Conservation (phyloP, 1,140 invertebrate genomes). For the Idris sp. region DNA sequence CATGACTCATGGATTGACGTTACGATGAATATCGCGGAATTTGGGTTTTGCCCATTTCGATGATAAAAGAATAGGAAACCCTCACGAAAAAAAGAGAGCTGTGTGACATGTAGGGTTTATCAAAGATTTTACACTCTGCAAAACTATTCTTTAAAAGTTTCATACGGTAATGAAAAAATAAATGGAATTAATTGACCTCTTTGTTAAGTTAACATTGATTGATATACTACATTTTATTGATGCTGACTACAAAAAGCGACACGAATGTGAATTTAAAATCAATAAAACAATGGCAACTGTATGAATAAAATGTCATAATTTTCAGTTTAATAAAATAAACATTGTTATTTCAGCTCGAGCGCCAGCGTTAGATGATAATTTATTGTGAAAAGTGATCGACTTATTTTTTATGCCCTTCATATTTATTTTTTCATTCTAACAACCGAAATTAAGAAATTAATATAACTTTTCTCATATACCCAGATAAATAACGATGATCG, state of each 20-base stretch:
- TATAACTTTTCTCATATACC: slow-evolving; percentile 27
- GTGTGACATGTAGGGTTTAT: slow-evolving; percentile 16
- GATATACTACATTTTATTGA: slow-evolving; percentile 33
- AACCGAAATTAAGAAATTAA: slow-evolving; percentile 26
- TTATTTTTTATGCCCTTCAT: slow-evolving; percentile 11
- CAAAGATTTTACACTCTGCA: slow-evolving; percentile 30
- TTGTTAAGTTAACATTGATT: slow-evolving; percentile 45
- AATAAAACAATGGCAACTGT: slow-evolving; percentile 29
- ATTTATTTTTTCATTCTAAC: slow-evolving; percentile 7
- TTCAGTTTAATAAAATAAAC: slow-evolving; percentile 30
- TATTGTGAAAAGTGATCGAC: slow-evolving; percentile 27
- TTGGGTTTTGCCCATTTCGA: slow-evolving; percentile 24
- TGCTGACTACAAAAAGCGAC: slow-evolving; percentile 14
- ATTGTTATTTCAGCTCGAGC: slow-evolving; percentile 13
- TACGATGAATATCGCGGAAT: slow-evolving; percentile 39
- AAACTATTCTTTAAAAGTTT: slow-evolving; percentile 29
- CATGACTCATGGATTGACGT: slow-evolving; percentile 49
- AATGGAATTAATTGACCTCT: slow-evolving; percentile 43
- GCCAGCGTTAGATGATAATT: slow-evolving; percentile 18
- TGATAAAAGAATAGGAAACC: slow-evolving; percentile 10
- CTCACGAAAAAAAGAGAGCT: slow-evolving; percentile 21
- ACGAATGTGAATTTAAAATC: slow-evolving; percentile 27
- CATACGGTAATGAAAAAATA: slow-evolving; percentile 38
- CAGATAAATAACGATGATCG: slow-evolving; percentile 31
- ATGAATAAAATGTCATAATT: slow-evolving; percentile 26